A percentile compares a stretch with the other conserved stretches of the same genome.
phyloP scores from a whole-genome alignment of 2,113 vertebrate genomes.

The Silurus glanis region DNA sequence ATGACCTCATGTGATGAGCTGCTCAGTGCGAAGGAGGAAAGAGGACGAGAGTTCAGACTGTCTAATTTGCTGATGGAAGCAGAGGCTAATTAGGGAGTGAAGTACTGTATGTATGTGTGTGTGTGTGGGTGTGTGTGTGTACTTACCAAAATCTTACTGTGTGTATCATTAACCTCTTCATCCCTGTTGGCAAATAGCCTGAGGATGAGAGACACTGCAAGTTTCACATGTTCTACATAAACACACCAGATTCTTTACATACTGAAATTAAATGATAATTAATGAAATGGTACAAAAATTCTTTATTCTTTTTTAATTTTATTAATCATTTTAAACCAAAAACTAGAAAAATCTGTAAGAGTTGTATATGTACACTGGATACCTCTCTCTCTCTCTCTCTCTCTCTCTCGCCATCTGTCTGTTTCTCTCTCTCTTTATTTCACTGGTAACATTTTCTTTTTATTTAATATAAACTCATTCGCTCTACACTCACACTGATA shows the following conservation, averaged over 20 bases:
- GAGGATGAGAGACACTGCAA: background rate
- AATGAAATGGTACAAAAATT: background rate
- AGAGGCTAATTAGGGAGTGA: slow-evolving; percentile 32
- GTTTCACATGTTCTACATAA: background rate
- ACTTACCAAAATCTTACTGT: background rate
- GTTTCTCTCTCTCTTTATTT: background rate
- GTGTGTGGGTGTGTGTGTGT: background rate
- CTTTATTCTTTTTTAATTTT: background rate
- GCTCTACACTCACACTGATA: too few relatives aligned
- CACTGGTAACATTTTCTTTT: too few relatives aligned
- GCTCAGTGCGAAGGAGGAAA: background rate
- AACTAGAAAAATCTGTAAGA: background rate
- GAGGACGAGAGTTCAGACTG: slow-evolving; percentile 23
- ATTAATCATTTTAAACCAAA: background rate
- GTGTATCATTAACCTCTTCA: slow-evolving; percentile 26
- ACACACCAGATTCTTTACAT: background rate
- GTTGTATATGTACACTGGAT: background rate
- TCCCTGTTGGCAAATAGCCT: slow-evolving; percentile 20
- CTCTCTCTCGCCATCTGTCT: background rate
- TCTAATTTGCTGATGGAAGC: slow-evolving; percentile 34
- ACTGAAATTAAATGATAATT: too few relatives aligned
- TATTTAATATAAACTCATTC: too few relatives aligned
- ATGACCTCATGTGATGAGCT: slow-evolving; percentile 8
- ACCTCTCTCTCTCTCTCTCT: background rate
- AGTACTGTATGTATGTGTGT: background rate